phyloP scores from a whole-genome alignment of 2,888 invertebrate genomes.

The Lasioglossum villosulum region DNA sequence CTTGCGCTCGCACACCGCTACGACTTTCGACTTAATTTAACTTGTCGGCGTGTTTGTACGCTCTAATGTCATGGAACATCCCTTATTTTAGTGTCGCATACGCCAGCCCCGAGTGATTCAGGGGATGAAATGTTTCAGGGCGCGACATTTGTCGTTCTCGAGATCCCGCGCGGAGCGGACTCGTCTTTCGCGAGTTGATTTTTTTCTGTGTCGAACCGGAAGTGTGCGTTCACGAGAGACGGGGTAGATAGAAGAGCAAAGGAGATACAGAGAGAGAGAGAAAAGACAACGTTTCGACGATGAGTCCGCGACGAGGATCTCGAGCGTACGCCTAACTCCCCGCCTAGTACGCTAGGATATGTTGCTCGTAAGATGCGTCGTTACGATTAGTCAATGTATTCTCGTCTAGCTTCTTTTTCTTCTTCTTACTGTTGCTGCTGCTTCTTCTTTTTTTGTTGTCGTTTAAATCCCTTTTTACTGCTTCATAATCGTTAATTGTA shows the following conservation, averaged over 20 bases:
- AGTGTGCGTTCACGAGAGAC: constrained; percentile 43
- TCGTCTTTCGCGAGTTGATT: background rate
- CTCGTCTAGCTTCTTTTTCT: constrained; percentile 66
- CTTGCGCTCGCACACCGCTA: constrained; percentile 60
- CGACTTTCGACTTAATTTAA: constrained; percentile 52
- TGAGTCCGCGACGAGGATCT: constrained; percentile 24
- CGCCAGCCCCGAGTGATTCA: constrained; percentile 55
- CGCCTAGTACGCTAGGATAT: constrained; percentile 82
- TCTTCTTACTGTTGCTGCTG: constrained; percentile 2
- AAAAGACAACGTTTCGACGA: background rate
- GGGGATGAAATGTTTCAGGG: constrained; percentile 51
- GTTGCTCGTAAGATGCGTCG: constrained; percentile 82
- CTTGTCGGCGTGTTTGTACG: constrained; percentile 65
- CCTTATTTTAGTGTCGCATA: constrained; percentile 60
- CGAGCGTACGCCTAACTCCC: constrained; percentile 22
- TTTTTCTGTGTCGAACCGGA: constrained; percentile 6
- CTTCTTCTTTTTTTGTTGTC: constrained; percentile 40
- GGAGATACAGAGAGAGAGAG: background rate
- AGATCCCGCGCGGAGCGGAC: constrained; percentile 11
- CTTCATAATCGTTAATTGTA: constrained; percentile 56
- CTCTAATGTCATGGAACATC: constrained; percentile 81
- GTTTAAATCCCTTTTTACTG: constrained; percentile 67
- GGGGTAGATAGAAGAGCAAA: background rate
- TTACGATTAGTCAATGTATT: constrained; percentile 74
- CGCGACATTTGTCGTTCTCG: background rate